A percentile compares a stretch with the other conserved stretches of the same genome.
Conservation (phyloP, 2,113 vertebrate genomes). For the Aplodontia rufa region DNA sequence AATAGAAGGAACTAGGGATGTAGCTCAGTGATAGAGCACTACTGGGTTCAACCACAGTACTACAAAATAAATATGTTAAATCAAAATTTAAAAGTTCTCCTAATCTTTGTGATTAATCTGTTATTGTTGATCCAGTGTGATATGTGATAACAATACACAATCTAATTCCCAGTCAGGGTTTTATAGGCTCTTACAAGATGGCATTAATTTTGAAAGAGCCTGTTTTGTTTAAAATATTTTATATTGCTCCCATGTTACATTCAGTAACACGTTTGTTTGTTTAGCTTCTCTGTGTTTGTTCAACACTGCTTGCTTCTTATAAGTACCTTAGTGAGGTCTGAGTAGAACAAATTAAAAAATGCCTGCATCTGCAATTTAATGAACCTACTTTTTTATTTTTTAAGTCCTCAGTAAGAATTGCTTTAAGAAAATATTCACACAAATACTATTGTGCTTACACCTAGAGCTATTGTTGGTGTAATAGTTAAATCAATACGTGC, state of each 20-base stretch:
- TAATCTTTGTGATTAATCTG: not conserved
- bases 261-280: constrained; percentile 48
- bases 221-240: constrained; percentile 9
- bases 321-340: not conserved
- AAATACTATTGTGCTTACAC: constrained; percentile 3
- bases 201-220: constrained; percentile 42
- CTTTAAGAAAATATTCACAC: constrained; percentile 46
- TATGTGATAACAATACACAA: constrained; percentile 19
- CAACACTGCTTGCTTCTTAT: not conserved
- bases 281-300: not conserved
- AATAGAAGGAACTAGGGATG: too few species aligned
- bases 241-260: not conserved
- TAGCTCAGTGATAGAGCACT: not conserved
- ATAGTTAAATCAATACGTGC: constrained; percentile 35
- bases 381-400: not conserved
- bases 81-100: not conserved
- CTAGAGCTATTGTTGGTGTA: constrained; percentile 10
- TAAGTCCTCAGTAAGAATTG: constrained; percentile 1
- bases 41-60: not conserved
- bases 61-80: not conserved
- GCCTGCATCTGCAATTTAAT: not conserved
- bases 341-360: constrained; percentile 41
- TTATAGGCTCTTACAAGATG: constrained; percentile 16
- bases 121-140: constrained; percentile 21
- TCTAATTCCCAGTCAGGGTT: constrained; percentile 51